phyloP scores from a whole-genome alignment of 92 coral and sea anemone species.

The Bergia sp. region DNA sequence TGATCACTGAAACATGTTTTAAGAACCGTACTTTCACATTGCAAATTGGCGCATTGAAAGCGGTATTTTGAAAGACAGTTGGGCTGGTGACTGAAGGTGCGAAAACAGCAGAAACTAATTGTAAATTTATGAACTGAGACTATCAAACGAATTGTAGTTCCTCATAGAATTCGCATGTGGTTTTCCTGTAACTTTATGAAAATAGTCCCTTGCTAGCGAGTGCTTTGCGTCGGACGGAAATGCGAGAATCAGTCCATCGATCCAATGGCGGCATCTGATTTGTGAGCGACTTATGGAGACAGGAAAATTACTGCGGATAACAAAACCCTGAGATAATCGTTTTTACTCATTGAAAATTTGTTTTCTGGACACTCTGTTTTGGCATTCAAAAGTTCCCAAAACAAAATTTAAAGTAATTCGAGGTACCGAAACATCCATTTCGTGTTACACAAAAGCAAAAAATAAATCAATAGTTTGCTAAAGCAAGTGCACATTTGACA shows the following conservation, averaged over 20 bases:
- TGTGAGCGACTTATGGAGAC: constrained; percentile 28
- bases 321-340: constrained; percentile 40
- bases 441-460: constrained; percentile 1
- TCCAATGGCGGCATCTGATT: constrained; percentile 24
- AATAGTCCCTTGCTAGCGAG: constrained; percentile 17
- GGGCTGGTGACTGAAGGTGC: constrained; percentile 44
- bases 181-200: constrained; percentile 50
- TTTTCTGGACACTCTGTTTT: constrained; percentile 37
- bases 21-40: constrained; percentile 29
- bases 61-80: constrained; percentile 65
- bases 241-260: constrained; percentile 55
- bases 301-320: constrained; percentile 50
- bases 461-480: constrained; percentile 11
- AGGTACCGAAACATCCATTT: constrained; percentile 4
- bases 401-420: constrained; percentile 21
- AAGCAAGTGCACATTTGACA: constrained; percentile 60
- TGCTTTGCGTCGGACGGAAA: constrained; percentile 49
- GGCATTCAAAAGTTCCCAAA: neutral
- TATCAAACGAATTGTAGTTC: constrained; percentile 47
- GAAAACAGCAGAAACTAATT: constrained; percentile 59
- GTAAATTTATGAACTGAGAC: constrained; percentile 56
- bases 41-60: constrained; percentile 58
- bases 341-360: constrained; percentile 51
- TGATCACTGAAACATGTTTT: neutral
- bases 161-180: constrained; percentile 42